Conservation (phyloP, 2,888 invertebrate species). For the Agrotis exclamationis region DNA sequence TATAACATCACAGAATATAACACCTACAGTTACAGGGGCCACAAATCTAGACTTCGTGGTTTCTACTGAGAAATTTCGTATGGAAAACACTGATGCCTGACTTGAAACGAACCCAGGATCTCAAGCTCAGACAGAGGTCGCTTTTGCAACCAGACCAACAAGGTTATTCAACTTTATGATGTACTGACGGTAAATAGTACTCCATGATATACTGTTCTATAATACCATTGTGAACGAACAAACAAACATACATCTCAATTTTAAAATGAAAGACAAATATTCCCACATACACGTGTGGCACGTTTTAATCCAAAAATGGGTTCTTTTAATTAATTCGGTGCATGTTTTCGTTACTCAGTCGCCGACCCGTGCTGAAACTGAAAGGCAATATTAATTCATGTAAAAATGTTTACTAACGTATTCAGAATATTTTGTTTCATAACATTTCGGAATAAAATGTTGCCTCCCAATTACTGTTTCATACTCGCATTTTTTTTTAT, state of each 20-base stretch:
- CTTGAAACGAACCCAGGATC: no score
- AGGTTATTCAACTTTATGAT: no score
- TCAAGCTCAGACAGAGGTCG: no score
- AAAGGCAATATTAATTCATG: slow-evolving; percentile 21
- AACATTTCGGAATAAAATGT: background rate
- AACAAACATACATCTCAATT: slow-evolving; percentile 2
- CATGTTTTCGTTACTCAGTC: slow-evolving; percentile 24
- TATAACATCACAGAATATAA: no score
- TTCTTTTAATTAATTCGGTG: slow-evolving; percentile 34
- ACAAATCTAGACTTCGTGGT: no score
- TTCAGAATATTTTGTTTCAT: slow-evolving; percentile 2
- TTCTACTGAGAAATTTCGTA: no score
- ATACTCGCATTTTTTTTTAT: no score
- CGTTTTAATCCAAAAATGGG: slow-evolving; percentile 25
- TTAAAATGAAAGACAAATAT: slow-evolving; percentile 22
- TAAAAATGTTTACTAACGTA: slow-evolving; percentile 21
- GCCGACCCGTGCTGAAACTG: background rate
- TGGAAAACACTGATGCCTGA: no score
- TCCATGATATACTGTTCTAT: background rate
- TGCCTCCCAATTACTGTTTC: background rate
- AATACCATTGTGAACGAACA: slow-evolving; percentile 1
- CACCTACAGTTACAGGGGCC: no score
- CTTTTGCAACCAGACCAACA: no score
- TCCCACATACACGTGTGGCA: background rate
- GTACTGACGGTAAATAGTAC: no score